These are phyloP conservation scores for Erythrocercus mccallii DNA, from an alignment of 2,113 vertebrate genomes.

Conservation along the genomic window DNA sequence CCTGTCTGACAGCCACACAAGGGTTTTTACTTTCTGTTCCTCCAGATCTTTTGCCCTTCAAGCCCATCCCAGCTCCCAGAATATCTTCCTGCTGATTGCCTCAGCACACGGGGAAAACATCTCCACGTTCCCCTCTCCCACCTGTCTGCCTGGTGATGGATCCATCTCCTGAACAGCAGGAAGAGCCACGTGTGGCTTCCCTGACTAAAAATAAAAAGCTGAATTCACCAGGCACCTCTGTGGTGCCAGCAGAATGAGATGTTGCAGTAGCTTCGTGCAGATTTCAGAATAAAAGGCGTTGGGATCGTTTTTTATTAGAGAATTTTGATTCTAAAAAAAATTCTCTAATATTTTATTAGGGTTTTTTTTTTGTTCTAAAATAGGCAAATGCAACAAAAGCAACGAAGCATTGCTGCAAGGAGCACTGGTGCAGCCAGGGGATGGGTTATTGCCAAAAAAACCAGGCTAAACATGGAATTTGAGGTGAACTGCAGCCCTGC, in stretches of 20 bases:
- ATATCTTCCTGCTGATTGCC: neutral
- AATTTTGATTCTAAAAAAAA: neutral
- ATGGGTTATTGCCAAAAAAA: neutral
- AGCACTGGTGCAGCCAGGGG: neutral
- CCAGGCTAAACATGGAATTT: neutral
- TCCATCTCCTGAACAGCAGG: neutral
- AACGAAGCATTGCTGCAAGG: neutral
- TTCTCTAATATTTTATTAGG: too few relatives aligned
- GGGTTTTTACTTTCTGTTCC: neutral
- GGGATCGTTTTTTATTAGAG: neutral
- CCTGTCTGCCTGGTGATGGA: neutral
- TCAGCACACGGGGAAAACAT: neutral
- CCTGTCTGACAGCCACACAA: neutral
- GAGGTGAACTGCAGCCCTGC: neutral
- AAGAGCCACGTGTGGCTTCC: neutral
- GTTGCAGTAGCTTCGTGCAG: too few relatives aligned
- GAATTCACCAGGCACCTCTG: neutral
- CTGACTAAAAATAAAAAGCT: neutral
- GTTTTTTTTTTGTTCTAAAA: neutral
- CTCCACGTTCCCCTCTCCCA: neutral
- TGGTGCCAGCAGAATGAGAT: neutral
- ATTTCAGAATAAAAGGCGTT: neutral
- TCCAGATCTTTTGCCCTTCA: neutral
- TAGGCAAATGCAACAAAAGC: neutral
- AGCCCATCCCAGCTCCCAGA: neutral